phyloP scores from a whole-genome alignment of 37 sponge, comb jelly and placozoan species.

The Crambe crambe region DNA sequence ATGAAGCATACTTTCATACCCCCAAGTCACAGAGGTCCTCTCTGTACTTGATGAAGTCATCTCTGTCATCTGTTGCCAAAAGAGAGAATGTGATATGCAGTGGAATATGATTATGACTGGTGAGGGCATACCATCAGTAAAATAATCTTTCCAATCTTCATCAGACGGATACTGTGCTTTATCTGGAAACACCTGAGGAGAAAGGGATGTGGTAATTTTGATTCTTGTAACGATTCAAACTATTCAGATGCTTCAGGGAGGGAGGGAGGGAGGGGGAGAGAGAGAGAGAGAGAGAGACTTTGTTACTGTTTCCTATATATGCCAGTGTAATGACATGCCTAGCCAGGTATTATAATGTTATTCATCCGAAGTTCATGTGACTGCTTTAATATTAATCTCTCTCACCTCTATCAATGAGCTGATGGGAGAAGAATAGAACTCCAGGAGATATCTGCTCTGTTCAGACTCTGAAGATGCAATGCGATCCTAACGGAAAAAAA shows the following conservation, averaged over 20 bases:
- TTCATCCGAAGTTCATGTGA: too few species aligned
- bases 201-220: background rate
- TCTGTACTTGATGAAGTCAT: constrained; percentile 56
- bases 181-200: constrained; percentile 46
- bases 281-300: too few species aligned
- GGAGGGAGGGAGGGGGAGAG: too few species aligned
- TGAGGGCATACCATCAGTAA: constrained; percentile 45
- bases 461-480: constrained; percentile 36
- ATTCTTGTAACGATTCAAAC: too few species aligned
- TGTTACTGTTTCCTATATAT: too few species aligned
- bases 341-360: too few species aligned
- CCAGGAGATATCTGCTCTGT: constrained; percentile 20
- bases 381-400: too few species aligned
- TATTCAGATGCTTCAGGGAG: too few species aligned
- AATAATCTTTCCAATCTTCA: constrained; percentile 39
- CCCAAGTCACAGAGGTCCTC: constrained; percentile 71
- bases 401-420: constrained; percentile 56
- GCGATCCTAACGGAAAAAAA: too few species aligned
- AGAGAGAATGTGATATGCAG: background rate
- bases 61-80: constrained; percentile 16
- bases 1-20: constrained; percentile 48
- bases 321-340: too few species aligned
- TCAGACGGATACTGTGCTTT: constrained; percentile 71
- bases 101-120: background rate
- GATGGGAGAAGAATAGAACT: constrained; percentile 43